These are phyloP conservation scores for Nomada ferruginata DNA, from an alignment of 2,888 invertebrate species.

Conservation along the genomic window DNA sequence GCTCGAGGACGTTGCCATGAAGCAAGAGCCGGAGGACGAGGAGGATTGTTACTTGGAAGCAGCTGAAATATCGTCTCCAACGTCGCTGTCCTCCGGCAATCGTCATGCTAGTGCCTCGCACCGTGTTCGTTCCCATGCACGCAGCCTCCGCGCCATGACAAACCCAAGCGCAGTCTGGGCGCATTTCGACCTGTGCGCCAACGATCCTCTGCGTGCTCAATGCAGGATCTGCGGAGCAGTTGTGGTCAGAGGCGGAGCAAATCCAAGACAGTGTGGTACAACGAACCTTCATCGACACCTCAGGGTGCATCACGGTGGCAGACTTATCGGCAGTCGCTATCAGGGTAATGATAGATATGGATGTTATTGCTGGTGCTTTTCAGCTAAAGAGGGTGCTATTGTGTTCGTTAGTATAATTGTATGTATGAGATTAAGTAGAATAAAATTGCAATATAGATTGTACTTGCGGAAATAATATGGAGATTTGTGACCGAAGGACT, in stretches of 20 bases:
- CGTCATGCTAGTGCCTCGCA: constrained; percentile 53
- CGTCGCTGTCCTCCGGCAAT: constrained; percentile 51
- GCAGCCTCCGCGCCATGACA: constrained; percentile 82
- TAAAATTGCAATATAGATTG: not conserved
- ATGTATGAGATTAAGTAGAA: constrained; percentile 5
- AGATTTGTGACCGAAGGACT: not conserved
- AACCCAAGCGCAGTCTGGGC: constrained; percentile 84
- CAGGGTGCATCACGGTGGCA: constrained; percentile 82
- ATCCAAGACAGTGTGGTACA: constrained; percentile 83
- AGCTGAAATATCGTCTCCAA: constrained; percentile 58
- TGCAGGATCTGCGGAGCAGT: constrained; percentile 83
- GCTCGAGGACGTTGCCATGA: constrained; percentile 72
- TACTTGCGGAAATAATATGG: constrained; percentile 2
- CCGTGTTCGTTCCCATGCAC: constrained; percentile 81
- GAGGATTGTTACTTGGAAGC: constrained; percentile 79
- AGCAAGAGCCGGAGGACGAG: constrained; percentile 81
- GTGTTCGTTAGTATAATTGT: not conserved
- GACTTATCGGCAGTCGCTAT: constrained; percentile 82
- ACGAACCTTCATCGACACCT: constrained; percentile 83
- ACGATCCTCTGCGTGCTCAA: constrained; percentile 82
- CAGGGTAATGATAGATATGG: constrained; percentile 75
- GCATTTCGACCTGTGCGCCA: constrained; percentile 82
- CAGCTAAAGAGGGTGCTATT: not conserved
- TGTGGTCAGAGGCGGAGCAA: constrained; percentile 82
- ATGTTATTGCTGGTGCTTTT: not conserved